Evolutionary conservation across 1,140 invertebrate genomes (phyloP), one percentile per base, ranked within the genome.

Genomic region (Cherax destructor): DNA sequence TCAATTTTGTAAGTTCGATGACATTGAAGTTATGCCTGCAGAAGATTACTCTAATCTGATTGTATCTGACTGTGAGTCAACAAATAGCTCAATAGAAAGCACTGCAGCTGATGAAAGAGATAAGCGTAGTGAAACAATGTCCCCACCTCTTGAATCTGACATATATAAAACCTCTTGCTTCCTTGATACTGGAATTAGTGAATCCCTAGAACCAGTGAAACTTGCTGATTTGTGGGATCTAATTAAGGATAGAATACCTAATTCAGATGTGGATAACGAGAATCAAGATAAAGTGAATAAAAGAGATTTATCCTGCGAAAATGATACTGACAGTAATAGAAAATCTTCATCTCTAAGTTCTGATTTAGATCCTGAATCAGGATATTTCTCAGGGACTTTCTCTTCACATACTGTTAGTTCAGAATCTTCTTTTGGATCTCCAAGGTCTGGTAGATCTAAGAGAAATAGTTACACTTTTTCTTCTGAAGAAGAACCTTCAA

Each of bases 161-260:
- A 49, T 18, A 7, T 11, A 47, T 9, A 69, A 85, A 11, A 76
- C 89, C 5, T 65, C 83, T 77, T 61, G 76, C 21, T 91, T 91
- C 74, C 47, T 91, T 79, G 89, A 91, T 69, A 84, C 83, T 69
- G 89, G 89, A 6, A 50, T 91, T 65, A 79, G 56, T 50, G 83
- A 91, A 79, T 56, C 59, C 4, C 18, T 91, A 11, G 30, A 91
- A 59, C 89, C 89, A n/a, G 59, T 91, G 24, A 91, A 86, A 79
- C 83, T 91, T 52, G 89, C 59, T 49, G 89, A 91, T 80, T 83
- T 91, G 16, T 91, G 89, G 89, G 80, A 79, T 85, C 76, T 91
- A 56, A 91, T 91, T 79, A 91, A 91, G 77, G 89, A 91, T 69
- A 91, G 69, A 24, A 30, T 91, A 30, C 89, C 83, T 69, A 47